Evolutionary conservation across 2,797 vertebrate genomes (phyloP), one percentile per base, ranked within the genome.

Genomic region (Diplodus sargus): DNA sequence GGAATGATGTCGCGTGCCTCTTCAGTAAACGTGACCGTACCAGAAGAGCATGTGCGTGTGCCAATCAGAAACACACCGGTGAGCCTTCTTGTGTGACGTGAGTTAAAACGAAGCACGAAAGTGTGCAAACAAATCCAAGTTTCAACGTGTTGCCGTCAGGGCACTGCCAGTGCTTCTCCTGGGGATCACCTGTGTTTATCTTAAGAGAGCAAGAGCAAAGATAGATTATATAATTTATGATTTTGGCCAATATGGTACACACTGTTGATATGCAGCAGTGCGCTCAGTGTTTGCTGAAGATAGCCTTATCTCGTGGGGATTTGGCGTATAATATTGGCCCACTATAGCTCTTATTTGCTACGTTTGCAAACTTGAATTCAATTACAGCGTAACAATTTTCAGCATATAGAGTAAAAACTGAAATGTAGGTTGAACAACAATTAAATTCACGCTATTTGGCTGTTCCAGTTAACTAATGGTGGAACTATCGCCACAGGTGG

Each of bases 211-310:
- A 54, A 61, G 22, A 76, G 53, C 30, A 70, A 53, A 69, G 23
- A 1, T 4, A 22, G 45, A 75, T 71, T 52, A 67, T 30, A 74
- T 72, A 28, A 75, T 68, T 63, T 62, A 45, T 51, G 12, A 60
- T 48, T 64, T 61, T 43, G 76, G 53, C 30, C 63, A 15, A 45
- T 22, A 56, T 4, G 25, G 54, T 63, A 54, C 66, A 71, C 23
- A 72, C 54, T 18, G n/a, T 13, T 60, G 49, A 61, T 25, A 22
- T 66, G 71, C 12, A 4, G 13, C 53, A 48, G 61, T n/a, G 7
- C 39, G 34, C 22, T 12, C 47, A 48, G 5, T 76, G 74, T 79
- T 74, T 84, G 42, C 60, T 42, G 2, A 59, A 60, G 60, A 76
- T 28, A 64, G 39, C 14, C 15, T 71, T 45, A 77, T 76, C 67